phyloP scores from a whole-genome alignment of 2,888 invertebrate genomes.

The Trimorus sp. region DNA sequence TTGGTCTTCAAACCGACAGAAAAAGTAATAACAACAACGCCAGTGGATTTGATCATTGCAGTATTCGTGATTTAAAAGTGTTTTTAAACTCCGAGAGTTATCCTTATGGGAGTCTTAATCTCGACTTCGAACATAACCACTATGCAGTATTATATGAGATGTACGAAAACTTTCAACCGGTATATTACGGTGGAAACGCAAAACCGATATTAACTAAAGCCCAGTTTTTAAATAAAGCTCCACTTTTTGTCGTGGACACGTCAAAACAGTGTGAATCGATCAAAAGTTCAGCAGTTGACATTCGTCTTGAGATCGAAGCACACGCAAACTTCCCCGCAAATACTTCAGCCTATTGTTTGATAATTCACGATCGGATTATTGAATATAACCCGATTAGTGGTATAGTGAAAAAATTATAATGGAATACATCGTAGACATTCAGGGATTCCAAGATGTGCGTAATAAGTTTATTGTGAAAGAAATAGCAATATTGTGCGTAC shows the following conservation, averaged over 20 bases:
- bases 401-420: no score
- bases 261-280: not conserved
- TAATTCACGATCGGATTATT: no score
- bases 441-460: no score
- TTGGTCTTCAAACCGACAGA: slow-evolving; percentile 1
- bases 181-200: not conserved
- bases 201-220: not conserved
- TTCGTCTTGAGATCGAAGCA: not conserved
- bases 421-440: no score
- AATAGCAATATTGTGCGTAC: no score
- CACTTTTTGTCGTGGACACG: not conserved
- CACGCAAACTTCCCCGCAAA: no score
- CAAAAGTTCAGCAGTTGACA: not conserved
- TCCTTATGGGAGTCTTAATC: slow-evolving; percentile 2
- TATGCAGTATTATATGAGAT: slow-evolving; percentile 1
- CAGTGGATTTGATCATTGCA: slow-evolving; percentile 10
- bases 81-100: not conserved
- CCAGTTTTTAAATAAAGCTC: not conserved
- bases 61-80: not conserved
- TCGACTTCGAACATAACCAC: slow-evolving; percentile 2
- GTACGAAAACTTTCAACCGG: not conserved
- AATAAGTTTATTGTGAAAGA: no score
- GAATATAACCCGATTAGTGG: no score
- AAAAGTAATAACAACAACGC: slow-evolving; percentile 3
- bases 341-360: no score